A percentile compares a stretch with the other conserved stretches of the same genome.
These are phyloP conservation scores for Troides oblongomaculatus DNA, from an alignment of 2,888 invertebrate genomes.

Conservation along the genomic window DNA sequence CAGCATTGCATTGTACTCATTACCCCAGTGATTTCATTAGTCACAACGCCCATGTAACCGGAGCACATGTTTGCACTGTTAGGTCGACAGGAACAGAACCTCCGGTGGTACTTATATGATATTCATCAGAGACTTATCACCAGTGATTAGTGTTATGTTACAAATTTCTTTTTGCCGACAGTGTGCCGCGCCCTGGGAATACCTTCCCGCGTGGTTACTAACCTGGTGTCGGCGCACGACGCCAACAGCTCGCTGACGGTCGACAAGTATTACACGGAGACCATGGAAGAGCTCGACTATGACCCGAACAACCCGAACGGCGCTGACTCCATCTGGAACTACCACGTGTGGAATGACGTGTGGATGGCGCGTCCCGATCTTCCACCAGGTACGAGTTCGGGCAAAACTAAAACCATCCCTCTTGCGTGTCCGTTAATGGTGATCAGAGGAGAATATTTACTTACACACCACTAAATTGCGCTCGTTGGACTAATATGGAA, in stretches of 20 bases:
- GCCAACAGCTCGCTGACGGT: conserved; percentile 88
- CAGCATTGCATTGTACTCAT: too few species aligned
- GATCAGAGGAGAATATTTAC: too few species aligned
- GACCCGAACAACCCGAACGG: conserved; percentile 84
- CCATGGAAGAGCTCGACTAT: conserved; percentile 82
- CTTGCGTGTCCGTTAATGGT: too few species aligned
- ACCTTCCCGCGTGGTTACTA: conserved; percentile 89
- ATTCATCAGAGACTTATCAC: too few species aligned
- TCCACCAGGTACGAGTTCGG: conserved; percentile 72
- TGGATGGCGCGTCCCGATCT: conserved; percentile 92
- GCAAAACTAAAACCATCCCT: too few species aligned
- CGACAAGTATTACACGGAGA: conserved; percentile 86
- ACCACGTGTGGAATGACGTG: conserved; percentile 93
- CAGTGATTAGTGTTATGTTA: neutral
- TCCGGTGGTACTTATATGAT: too few species aligned
- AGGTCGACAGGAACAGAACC: too few species aligned
- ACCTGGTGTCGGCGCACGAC: conserved; percentile 92
- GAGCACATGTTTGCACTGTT: too few species aligned
- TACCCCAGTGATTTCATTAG: too few species aligned
- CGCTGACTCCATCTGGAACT: conserved; percentile 92
- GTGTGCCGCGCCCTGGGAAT: conserved; percentile 90
- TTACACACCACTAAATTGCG: too few species aligned
- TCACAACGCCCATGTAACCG: too few species aligned
- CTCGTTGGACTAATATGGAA: too few species aligned
- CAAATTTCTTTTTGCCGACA: conserved; percentile 45